Percentiles rank a stretch among this genome's conserved stretches.
phyloP scores from a whole-genome alignment of 2,797 vertebrate species.

The Acanthopagrus latus region DNA sequence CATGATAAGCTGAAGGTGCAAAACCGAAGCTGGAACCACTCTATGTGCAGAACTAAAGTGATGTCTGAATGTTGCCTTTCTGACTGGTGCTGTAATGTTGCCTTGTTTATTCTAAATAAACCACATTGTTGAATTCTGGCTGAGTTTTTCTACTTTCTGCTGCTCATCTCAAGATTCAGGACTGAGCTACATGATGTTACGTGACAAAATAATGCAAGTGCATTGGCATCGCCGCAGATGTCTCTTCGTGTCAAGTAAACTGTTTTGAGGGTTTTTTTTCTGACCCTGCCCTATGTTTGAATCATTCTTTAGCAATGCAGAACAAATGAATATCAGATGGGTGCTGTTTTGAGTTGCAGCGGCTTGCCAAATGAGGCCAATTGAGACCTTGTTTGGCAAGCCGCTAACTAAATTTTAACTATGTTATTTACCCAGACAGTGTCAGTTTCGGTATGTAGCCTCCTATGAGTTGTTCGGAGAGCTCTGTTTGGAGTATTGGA shows the following conservation, averaged over 20 bases:
- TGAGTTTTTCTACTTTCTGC: neutral
- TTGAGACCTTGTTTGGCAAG: neutral
- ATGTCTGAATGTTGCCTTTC: constrained; percentile 49
- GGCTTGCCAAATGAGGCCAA: neutral
- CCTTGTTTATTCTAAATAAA: constrained; percentile 76
- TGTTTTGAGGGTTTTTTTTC: neutral
- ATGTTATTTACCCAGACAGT: no score
- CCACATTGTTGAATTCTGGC: constrained; percentile 35
- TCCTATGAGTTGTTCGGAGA: neutral
- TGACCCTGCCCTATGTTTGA: neutral
- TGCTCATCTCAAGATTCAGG: neutral
- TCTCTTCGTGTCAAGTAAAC: neutral
- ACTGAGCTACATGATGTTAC: neutral
- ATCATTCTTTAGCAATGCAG: neutral
- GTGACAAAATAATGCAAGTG: neutral
- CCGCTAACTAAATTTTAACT: no score
- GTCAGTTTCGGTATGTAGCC: neutral
- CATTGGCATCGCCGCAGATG: neutral
- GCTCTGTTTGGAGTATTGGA: constrained; percentile 18
- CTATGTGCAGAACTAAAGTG: constrained; percentile 43
- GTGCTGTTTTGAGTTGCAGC: neutral
- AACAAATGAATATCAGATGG: neutral
- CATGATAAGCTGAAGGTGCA: constrained; percentile 56
- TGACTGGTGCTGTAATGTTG: constrained; percentile 66
- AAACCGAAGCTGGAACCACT: constrained; percentile 49